Conservation (phyloP, 2,113 vertebrate genomes). For the Callorhinus ursinus region DNA sequence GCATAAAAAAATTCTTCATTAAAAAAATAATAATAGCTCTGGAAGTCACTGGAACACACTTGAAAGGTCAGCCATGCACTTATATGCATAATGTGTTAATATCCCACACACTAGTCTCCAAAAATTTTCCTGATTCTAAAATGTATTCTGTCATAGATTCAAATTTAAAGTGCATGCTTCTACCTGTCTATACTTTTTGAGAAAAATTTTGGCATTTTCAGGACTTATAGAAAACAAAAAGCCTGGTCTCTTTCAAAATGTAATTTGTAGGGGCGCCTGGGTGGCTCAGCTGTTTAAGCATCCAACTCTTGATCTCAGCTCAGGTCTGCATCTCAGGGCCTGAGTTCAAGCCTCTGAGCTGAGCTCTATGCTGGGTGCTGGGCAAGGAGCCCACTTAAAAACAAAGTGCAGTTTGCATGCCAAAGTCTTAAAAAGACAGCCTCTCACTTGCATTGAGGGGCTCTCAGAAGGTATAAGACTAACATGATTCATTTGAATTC, state of each 20-base stretch:
- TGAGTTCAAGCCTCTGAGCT: neutral
- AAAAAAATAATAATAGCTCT: neutral
- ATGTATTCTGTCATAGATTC: neutral
- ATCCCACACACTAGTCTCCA: neutral
- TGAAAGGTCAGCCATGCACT: neutral
- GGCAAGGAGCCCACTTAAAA: neutral
- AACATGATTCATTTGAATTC: conserved; percentile 27
- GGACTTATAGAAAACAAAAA: neutral
- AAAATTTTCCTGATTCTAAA: neutral
- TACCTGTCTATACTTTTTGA: neutral
- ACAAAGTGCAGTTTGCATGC: neutral
- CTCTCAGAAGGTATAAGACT: neutral
- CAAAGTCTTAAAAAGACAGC: neutral
- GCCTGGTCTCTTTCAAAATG: neutral
- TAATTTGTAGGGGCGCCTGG: neutral
- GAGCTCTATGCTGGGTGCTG: neutral
- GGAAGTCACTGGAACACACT: neutral
- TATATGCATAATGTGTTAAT: neutral
- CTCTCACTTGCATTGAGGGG: neutral
- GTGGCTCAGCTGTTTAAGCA: neutral
- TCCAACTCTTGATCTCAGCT: neutral
- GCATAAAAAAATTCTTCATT: conserved; percentile 26
- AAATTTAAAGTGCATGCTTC: neutral
- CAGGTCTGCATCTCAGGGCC: neutral
- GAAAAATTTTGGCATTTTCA: conserved; percentile 45